Evolutionary conservation across 2,797 vertebrate genomes (phyloP), one percentile per base, ranked within the genome.

Genomic region (Epinephelus malabaricus): DNA sequence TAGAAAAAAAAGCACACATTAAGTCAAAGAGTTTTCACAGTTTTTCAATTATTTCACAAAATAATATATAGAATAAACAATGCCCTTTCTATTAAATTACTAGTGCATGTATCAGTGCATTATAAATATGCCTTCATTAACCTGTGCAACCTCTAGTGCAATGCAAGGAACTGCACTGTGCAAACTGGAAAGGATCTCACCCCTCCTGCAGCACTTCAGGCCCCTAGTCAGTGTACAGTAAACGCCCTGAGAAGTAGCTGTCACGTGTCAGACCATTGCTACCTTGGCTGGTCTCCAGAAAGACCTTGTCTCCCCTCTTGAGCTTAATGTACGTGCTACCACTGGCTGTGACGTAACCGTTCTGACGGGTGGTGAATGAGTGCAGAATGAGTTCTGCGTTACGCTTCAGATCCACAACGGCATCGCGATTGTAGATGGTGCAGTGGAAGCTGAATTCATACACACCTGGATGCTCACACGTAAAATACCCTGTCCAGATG

Each of bases 361-460:
- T 45, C 21, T 88, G 81, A 15, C 0, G 1, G 27, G 86, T 92
- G 66, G 86, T 92, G 82, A n/a, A 91, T 3, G 94, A 91, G 61
- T 92, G 90, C 54, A 91, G 11, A 60, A 93, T 1, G 40, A 34
- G 10, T 0, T 58, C 0, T 0, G 40, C 45, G 0, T 93, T 93
- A 1, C 1, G 83, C 47, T 83, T 2, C 47, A 95, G 82, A 15
- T 85, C 78, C 8, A 94, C 2, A 2, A 4, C 77, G 25, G 72
- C 88, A 0, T 18, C 2, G 0, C 14, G 47, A 5, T 78, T 2
- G 8, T 1, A 25, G 43, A 93, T 74, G 1, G 51, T 46, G 27
- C 84, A 79, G 55, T 88, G 62, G 79, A 94, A 95, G 14, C 86
- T 51, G 38, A 96, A 95, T 73, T 92, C 85, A 34, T 95, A 95